These are phyloP conservation scores for Petromus typicus DNA, from an alignment of 2,113 vertebrate genomes.

Conservation along the genomic window DNA sequence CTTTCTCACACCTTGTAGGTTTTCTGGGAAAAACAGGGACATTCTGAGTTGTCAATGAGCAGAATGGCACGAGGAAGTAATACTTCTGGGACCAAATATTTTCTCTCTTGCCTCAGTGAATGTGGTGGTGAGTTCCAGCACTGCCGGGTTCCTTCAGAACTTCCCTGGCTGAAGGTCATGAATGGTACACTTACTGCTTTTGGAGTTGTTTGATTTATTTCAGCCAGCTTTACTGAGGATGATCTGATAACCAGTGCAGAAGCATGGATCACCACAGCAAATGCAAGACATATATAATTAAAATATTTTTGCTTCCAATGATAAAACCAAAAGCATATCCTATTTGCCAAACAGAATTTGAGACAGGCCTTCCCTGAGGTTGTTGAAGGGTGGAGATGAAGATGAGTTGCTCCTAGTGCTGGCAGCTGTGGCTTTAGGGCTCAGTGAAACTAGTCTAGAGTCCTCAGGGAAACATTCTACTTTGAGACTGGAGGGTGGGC, in stretches of 20 bases:
- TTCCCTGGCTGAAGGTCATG: background rate
- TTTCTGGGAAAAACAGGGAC: background rate
- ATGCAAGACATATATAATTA: background rate
- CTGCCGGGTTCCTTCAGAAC: background rate
- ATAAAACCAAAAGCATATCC: background rate
- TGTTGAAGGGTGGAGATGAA: background rate
- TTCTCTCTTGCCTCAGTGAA: background rate
- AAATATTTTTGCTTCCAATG: background rate
- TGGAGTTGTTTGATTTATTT: background rate
- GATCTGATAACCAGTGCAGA: background rate
- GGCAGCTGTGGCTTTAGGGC: background rate
- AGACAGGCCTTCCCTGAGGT: background rate
- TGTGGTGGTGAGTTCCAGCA: background rate
- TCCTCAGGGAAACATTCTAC: background rate
- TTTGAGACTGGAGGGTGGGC: background rate
- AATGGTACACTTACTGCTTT: background rate
- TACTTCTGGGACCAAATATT: background rate
- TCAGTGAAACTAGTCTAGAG: background rate
- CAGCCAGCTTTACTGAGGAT: background rate
- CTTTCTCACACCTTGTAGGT: background rate
- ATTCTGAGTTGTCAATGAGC: background rate
- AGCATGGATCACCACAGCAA: background rate
- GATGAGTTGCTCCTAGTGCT: background rate
- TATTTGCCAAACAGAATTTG: background rate
- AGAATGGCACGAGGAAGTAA: background rate